Evolutionary conservation across 2,888 invertebrate genomes (phyloP), one percentile per base, ranked within the genome.

Genomic region (Lordiphosa andalusiaca): DNA sequence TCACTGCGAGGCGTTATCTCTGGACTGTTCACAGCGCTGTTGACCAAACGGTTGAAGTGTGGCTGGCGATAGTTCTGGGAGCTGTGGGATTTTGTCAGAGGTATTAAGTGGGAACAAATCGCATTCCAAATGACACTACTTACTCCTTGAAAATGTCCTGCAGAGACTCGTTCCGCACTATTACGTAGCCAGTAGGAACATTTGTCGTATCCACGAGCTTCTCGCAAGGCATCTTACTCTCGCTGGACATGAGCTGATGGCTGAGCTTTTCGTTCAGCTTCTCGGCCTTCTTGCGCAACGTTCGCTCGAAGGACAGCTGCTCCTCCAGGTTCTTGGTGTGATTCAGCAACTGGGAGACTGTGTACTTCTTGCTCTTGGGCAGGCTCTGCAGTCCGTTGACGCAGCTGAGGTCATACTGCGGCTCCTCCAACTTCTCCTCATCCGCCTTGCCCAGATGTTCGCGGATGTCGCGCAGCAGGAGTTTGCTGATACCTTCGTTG

Each of bases 281-380:
- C 78, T 93, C 93, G 1, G 92, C 91, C 84, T 93, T 91, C 67
- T 91, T 91, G n/a, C 93, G 90, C 69, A 92, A 91, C 0, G 90
- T 90, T 36, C 92, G 92, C 87, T 93, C 93, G 39, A 91, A 91
- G 63, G 92, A 91, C 3, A 93, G 85, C 86, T 93, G 92, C 53
- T 92, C 91, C 76, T 93, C 92, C 13, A 93, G 82, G 1, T 88
- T 77, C 64, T 88, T 86, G n/a, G 88, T 56, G 44, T 87, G 84
- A 9, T 84, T 71, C 12, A 84, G 73, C n/a, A 89, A 62, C 21
- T 83, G 81, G 2, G 75, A 54, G 6, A 87, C 40, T 0, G 85
- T 85, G 7, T 84, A 61, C 63, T 86, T 88, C 25, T 76, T 70
- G 33, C 72, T 85, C 58, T 83, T 85, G 6, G 75, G 61, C 21